Evolutionary conservation across 1,140 invertebrate genomes (phyloP).

Genomic region (Hycleus cichorii): DNA sequence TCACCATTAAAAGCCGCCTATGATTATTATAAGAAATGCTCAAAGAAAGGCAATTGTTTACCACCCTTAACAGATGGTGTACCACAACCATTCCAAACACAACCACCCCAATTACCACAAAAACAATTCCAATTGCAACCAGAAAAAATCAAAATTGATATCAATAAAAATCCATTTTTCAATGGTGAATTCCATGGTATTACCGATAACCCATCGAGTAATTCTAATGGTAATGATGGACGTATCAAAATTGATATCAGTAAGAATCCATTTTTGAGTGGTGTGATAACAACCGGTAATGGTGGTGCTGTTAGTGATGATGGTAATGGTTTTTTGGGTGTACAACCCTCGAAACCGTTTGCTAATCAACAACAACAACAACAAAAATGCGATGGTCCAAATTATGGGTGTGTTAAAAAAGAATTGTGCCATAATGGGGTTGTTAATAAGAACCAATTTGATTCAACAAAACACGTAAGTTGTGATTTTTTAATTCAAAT

Average conservation of each 20-base stretch:
- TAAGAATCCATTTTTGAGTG: conserved; percentile 33
- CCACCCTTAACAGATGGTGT: conserved; percentile 8
- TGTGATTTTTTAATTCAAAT: too few species aligned
- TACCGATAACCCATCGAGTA: neutral
- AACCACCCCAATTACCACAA: too few species aligned
- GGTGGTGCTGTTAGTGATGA: neutral
- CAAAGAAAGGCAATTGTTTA: conserved; percentile 20
- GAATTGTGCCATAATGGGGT: conserved; percentile 50
- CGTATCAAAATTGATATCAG: neutral
- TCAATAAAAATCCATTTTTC: conserved; percentile 37
- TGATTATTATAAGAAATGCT: conserved; percentile 36
- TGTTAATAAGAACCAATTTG: too few species aligned
- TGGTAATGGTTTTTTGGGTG: conserved; percentile 28
- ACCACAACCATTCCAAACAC: neutral
- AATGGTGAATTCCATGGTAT: conserved; percentile 20
- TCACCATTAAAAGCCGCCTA: conserved; percentile 46
- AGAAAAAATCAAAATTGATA: conserved; percentile 24
- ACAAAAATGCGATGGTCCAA: conserved; percentile 43
- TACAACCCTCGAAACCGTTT: conserved; percentile 26
- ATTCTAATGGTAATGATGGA: neutral
- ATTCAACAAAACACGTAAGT: too few species aligned
- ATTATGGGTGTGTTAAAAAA: conserved; percentile 50
- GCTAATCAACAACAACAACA: neutral
- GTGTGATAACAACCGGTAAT: conserved; percentile 6
- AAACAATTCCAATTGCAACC: neutral